These are phyloP conservation scores for Sula dactylatra DNA, from an alignment of 2,113 vertebrate genomes.

Conservation along the genomic window DNA sequence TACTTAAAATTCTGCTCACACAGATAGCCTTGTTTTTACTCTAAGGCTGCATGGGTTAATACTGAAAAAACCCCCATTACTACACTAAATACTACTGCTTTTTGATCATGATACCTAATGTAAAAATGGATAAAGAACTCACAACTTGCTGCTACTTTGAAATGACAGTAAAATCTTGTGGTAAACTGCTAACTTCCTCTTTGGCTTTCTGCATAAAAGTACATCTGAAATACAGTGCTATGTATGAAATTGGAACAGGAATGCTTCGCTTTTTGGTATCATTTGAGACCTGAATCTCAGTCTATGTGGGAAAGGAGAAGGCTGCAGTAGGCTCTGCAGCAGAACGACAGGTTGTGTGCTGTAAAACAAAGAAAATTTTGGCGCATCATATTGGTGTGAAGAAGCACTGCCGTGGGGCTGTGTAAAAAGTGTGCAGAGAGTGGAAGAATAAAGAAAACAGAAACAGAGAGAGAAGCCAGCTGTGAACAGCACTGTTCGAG, in stretches of 20 bases:
- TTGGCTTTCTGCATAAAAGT: neutral
- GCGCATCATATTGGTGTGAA: neutral
- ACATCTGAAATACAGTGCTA: neutral
- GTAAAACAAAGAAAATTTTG: neutral
- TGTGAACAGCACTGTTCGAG: neutral
- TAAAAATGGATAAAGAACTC: neutral
- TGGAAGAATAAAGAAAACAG: neutral
- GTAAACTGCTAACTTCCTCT: neutral
- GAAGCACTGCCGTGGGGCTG: neutral
- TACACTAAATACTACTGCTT: neutral
- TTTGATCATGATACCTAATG: neutral
- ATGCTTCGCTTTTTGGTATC: fast-evolving
- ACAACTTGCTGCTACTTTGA: neutral
- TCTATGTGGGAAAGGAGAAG: neutral
- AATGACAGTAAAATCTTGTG: neutral
- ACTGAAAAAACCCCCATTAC: neutral
- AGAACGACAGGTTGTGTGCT: neutral
- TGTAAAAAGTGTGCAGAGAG: neutral
- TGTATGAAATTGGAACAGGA: neutral
- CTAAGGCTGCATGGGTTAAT: neutral
- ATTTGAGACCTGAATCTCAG: neutral
- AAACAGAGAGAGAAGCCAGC: neutral
- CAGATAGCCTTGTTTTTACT: neutral
- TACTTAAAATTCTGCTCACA: neutral
- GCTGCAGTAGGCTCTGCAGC: neutral